Evolutionary conservation across 2,888 invertebrate genomes (phyloP).

Genomic region (Cryptocheilus praepositus): DNA sequence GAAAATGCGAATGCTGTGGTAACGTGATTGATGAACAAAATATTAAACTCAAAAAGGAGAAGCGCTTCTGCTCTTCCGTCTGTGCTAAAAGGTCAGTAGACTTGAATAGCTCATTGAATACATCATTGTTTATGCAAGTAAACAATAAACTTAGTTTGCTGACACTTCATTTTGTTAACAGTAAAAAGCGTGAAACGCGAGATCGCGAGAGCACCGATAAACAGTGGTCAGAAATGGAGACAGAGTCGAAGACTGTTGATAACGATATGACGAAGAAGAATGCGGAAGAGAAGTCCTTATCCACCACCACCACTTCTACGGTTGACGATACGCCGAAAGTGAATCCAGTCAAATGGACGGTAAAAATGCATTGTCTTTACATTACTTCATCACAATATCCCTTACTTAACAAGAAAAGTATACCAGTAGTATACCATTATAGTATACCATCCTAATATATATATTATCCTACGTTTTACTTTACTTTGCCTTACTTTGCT

Average conservation of each 20-base stretch:
- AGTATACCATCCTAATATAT: too few relatives aligned
- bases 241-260: slow-evolving; percentile 64
- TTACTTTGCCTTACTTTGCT: too few relatives aligned
- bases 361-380: slow-evolving; percentile 60
- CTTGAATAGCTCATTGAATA: background rate
- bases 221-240: slow-evolving; percentile 70
- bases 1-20: slow-evolving; percentile 86
- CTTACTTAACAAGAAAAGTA: too few relatives aligned
- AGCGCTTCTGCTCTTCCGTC: slow-evolving; percentile 84
- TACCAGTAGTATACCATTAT: too few relatives aligned
- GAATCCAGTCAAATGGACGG: slow-evolving; percentile 82
- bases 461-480: too few relatives aligned
- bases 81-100: slow-evolving; percentile 81
- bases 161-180: slow-evolving; percentile 32
- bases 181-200: slow-evolving; percentile 68
- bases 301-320: slow-evolving; percentile 54
- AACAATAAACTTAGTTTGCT: background rate
- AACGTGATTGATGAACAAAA: slow-evolving; percentile 75
- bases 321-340: slow-evolving; percentile 75
- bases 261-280: slow-evolving; percentile 64
- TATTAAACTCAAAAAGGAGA: slow-evolving; percentile 82
- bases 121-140: background rate
- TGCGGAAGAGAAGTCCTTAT: slow-evolving; percentile 73
- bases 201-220: slow-evolving; percentile 66
- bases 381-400: background rate